A percentile compares a stretch with the other conserved stretches of the same genome.
Evolutionary conservation across 1,140 invertebrate genomes (phyloP).

Genomic region (Drosophila lacteicornis): DNA sequence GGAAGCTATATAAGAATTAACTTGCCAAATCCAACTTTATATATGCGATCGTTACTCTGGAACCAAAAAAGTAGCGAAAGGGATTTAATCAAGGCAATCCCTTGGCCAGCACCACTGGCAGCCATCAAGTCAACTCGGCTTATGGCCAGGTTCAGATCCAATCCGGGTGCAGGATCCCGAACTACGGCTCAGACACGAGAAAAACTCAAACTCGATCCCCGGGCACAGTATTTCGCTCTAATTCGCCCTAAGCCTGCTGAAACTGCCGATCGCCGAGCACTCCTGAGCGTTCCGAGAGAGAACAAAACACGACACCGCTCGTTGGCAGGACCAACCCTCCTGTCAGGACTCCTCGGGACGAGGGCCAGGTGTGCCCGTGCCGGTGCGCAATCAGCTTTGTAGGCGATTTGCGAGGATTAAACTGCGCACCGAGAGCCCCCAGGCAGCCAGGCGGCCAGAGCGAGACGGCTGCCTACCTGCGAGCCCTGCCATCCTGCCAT

Average conservation of each 20-base stretch:
- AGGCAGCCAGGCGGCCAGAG: slow-evolving; percentile 5
- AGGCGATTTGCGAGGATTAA: slow-evolving; percentile 83
- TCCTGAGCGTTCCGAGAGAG: slow-evolving; percentile 3
- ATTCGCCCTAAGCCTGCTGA: slow-evolving; percentile 71
- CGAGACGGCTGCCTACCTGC: slow-evolving; percentile 67
- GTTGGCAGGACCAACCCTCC: slow-evolving; percentile 55
- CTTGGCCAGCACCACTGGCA: slow-evolving; percentile 37
- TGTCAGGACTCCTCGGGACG: slow-evolving; percentile 22
- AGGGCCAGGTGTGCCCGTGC: slow-evolving; percentile 70
- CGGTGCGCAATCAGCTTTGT: slow-evolving; percentile 83
- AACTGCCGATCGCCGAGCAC: slow-evolving; percentile 40
- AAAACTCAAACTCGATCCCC: slow-evolving; percentile 33
- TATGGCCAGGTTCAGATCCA: slow-evolving; percentile 35
- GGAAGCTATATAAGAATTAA: no score
- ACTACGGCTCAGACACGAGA: slow-evolving; percentile 12
- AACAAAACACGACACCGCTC: slow-evolving; percentile 59
- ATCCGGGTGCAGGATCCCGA: slow-evolving; percentile 4
- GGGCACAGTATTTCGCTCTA: slow-evolving; percentile 55
- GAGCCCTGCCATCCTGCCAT: slow-evolving; percentile 10
- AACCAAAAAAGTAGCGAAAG: background rate
- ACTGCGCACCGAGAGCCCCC: slow-evolving; percentile 60
- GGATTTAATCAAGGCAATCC: slow-evolving; percentile 34
- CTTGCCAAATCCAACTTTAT: background rate
- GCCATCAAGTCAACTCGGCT: slow-evolving; percentile 65
- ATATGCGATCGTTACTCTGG: background rate